phyloP scores from a whole-genome alignment of 2,113 vertebrate species.

The Corynorhinus townsendii region DNA sequence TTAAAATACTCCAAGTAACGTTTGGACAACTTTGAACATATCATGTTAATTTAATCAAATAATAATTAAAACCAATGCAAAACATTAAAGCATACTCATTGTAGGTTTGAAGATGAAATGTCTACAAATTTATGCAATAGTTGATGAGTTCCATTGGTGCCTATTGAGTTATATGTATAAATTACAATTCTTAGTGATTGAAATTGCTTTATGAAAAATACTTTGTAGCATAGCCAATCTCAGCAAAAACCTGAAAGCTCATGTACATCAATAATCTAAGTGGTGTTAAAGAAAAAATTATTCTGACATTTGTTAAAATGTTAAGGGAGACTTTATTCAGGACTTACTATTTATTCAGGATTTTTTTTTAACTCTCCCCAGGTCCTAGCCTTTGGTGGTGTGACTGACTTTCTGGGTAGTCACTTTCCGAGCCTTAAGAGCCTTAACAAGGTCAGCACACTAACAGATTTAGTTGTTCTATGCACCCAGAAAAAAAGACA shows the following conservation, averaged over 20 bases:
- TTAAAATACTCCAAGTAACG: not conserved
- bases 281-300: not conserved
- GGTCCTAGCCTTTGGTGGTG: not conserved
- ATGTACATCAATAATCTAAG: not conserved
- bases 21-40: not conserved
- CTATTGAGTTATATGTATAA: not conserved
- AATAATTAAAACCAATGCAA: not conserved
- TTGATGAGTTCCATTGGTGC: not conserved
- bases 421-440: not conserved
- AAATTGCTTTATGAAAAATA: slow-evolving; percentile 22
- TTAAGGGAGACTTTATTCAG: not conserved
- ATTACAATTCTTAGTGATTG: not conserved
- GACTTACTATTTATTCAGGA: not conserved
- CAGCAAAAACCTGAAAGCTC: not conserved
- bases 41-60: not conserved
- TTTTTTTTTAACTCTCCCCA: not conserved
- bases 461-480: not conserved
- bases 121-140: not conserved
- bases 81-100: not conserved
- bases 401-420: slow-evolving; percentile 5
- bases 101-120: not conserved
- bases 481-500: slow-evolving; percentile 11
- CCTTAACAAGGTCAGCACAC: not conserved
- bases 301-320: not conserved
- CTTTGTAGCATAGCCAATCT: not conserved